A percentile compares a stretch with the other conserved stretches of the same genome.
Conservation (phyloP, 2,113 vertebrate species). For the Bettongia penicillata region DNA sequence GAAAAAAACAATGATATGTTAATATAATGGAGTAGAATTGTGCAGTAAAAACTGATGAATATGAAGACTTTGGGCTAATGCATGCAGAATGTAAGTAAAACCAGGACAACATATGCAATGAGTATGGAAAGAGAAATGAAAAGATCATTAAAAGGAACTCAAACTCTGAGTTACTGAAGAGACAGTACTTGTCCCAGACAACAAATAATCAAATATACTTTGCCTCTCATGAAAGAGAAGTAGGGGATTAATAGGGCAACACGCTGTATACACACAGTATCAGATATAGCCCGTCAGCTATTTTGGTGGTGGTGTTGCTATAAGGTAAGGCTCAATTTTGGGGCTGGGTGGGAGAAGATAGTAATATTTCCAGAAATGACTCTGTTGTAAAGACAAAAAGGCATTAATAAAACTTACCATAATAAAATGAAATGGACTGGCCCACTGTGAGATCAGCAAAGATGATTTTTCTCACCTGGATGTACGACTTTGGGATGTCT, state of each 20-base stretch:
- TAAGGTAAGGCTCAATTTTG: background rate
- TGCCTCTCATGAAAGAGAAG: background rate
- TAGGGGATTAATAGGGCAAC: background rate
- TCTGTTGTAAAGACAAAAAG: background rate
- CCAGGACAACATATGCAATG: too few species aligned
- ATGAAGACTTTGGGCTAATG: too few species aligned
- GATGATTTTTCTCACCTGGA: background rate
- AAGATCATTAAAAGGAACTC: background rate
- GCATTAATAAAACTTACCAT: background rate
- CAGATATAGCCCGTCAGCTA: too few species aligned
- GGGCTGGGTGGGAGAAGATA: background rate
- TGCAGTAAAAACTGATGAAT: too few species aligned
- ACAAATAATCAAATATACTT: background rate
- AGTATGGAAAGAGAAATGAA: background rate
- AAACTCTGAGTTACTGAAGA: background rate
- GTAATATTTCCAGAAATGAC: background rate
- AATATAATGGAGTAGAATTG: too few species aligned
- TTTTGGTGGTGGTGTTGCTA: too few species aligned
- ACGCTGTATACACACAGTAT: background rate
- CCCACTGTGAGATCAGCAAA: background rate
- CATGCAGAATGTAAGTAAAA: too few species aligned
- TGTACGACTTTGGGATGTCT: background rate
- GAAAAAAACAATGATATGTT: background rate
- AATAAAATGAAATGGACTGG: background rate
- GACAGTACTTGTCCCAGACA: background rate